phyloP scores from a whole-genome alignment of 1,140 invertebrate genomes.

The Agrypnia vestita region DNA sequence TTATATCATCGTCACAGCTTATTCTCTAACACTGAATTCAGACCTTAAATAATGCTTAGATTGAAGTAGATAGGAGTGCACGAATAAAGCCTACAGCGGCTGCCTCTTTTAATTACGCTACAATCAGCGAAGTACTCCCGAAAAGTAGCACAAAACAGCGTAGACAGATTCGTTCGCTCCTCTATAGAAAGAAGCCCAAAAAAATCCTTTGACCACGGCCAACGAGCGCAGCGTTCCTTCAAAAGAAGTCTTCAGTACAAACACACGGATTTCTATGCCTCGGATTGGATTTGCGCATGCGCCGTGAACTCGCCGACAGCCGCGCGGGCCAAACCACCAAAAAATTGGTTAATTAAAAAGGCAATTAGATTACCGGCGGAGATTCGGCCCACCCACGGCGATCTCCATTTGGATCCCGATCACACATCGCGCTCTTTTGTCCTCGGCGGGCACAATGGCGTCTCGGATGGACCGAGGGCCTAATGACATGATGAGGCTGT shows the following conservation, averaged over 20 bases:
- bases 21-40: no score
- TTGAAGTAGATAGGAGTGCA: no score
- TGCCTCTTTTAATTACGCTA: no score
- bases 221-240: conserved; percentile 12
- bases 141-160: background rate
- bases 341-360: conserved; percentile 48
- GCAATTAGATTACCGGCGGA: conserved; percentile 24
- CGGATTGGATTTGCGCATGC: conserved; percentile 37
- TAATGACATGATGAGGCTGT: conserved; percentile 17
- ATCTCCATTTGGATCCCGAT: conserved; percentile 33
- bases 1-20: no score
- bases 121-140: no score
- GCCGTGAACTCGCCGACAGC: conserved; percentile 33
- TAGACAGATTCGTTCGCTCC: no score
- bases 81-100: no score
- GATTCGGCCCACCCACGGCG: conserved; percentile 31
- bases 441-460: conserved; percentile 22
- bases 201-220: background rate
- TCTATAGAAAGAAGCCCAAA: no score
- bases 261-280: conserved; percentile 31
- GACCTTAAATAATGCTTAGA: no score
- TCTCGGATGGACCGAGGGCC: conserved; percentile 19
- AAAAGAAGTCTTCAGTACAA: background rate
- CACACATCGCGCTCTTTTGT: conserved; percentile 50
- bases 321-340: conserved; percentile 32